These are phyloP conservation scores for Buathra laborator DNA, from an alignment of 2,888 invertebrate genomes.

Conservation along the genomic window DNA sequence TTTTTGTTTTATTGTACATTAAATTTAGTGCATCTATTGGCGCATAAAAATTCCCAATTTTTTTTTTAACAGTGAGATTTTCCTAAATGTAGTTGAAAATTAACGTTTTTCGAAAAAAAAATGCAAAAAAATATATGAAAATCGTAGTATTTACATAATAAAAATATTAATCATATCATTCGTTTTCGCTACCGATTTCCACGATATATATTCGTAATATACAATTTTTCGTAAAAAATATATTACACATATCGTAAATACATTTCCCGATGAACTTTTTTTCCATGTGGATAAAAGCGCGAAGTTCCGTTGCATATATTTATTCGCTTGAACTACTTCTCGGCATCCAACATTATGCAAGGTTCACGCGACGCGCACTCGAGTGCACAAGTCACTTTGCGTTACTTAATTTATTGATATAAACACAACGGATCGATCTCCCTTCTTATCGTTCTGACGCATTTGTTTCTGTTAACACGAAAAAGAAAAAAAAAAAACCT, in stretches of 20 bases:
- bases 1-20: too few relatives aligned
- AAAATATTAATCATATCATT: too few relatives aligned
- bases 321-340: neutral
- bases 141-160: neutral
- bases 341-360: constrained; percentile 5
- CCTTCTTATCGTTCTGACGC: neutral
- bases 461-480: constrained; percentile 7
- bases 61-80: too few relatives aligned
- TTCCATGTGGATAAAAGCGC: constrained; percentile 5
- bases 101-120: neutral
- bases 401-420: constrained; percentile 23
- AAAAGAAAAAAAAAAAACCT: constrained; percentile 2
- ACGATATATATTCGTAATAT: too few relatives aligned
- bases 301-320: neutral
- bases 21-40: too few relatives aligned
- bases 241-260: too few relatives aligned
- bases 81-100: too few relatives aligned
- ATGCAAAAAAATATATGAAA: neutral
- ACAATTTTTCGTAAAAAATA: too few relatives aligned
- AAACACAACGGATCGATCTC: neutral
- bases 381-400: constrained; percentile 19
- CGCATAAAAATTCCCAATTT: too few relatives aligned
- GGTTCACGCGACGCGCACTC: neutral
- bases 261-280: neutral
- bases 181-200: too few relatives aligned